Conservation (phyloP, 1,140 invertebrate species). For the Antheraea mylitta region DNA sequence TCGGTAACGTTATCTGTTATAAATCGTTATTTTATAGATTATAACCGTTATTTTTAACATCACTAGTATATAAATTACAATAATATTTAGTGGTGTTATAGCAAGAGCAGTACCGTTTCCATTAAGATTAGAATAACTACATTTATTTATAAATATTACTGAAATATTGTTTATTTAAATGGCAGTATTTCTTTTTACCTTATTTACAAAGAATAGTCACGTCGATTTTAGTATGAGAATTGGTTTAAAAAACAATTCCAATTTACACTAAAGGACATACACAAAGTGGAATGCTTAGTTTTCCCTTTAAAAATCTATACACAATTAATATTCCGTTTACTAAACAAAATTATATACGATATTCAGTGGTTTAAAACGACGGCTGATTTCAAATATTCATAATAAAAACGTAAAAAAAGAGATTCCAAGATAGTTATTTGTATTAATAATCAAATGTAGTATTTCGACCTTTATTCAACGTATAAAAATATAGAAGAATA, state of each 20-base stretch:
- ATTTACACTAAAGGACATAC: neutral
- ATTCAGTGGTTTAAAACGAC: neutral
- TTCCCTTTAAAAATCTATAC: constrained; percentile 25
- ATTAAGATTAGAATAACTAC: constrained; percentile 32
- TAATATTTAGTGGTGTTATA: constrained; percentile 56
- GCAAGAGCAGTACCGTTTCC: constrained; percentile 50
- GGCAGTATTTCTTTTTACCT: constrained; percentile 58
- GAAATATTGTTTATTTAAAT: constrained; percentile 38
- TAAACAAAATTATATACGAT: constrained; percentile 11
- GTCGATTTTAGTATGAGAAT: constrained; percentile 9
- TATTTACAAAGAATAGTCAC: constrained; percentile 46
- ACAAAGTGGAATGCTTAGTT: constrained; percentile 58
- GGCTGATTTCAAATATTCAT: too few species aligned
- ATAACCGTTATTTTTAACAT: constrained; percentile 14
- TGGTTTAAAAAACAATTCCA: neutral
- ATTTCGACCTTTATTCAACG: too few species aligned
- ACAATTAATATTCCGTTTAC: constrained; percentile 39
- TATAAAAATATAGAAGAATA: constrained; percentile 4
- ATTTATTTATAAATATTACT: constrained; percentile 29
- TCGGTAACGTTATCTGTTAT: neutral
- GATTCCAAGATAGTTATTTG: constrained; percentile 9
- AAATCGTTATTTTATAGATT: neutral
- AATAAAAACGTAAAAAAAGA: neutral
- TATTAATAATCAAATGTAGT: neutral
- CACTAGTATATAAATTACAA: constrained; percentile 29